These are phyloP conservation scores for Drosophila pruinosa DNA, from an alignment of 1,140 invertebrate species.

Conservation along the genomic window DNA sequence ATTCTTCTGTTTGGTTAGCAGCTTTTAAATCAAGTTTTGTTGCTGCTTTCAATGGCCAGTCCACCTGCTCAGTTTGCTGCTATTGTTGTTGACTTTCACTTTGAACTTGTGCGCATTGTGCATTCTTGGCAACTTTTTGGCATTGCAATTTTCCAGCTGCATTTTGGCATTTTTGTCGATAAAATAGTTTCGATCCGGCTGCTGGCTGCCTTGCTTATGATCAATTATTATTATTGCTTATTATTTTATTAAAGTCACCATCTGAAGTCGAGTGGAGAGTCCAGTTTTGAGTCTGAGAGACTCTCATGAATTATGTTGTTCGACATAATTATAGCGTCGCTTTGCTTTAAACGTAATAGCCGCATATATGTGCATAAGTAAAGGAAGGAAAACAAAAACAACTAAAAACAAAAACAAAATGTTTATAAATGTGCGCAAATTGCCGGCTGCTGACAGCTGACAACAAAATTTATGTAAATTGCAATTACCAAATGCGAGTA, in stretches of 20 bases:
- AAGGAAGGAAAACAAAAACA: not conserved
- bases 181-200: conserved; percentile 24
- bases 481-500: conserved; percentile 36
- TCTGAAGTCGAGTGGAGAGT: not conserved
- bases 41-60: not conserved
- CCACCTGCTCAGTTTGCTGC: not conserved
- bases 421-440: conserved; percentile 41
- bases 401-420: conserved; percentile 22
- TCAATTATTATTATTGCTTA: conserved; percentile 42
- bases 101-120: conserved; percentile 52
- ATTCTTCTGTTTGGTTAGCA: not conserved
- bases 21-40: conserved; percentile 16
- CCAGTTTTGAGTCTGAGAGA: not conserved
- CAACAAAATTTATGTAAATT: conserved; percentile 43
- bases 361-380: not conserved
- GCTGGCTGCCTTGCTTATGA: conserved; percentile 10
- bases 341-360: conserved; percentile 16
- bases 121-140: conserved; percentile 36
- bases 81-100: conserved; percentile 30
- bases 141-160: conserved; percentile 10
- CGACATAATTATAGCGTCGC: conserved; percentile 35
- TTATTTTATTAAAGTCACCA: conserved; percentile 38
- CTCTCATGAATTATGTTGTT: conserved; percentile 37
- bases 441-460: conserved; percentile 40
- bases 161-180: not conserved